Base-by-base conservation (phyloP, 2,113 vertebrate species). In the Rhinichthys klamathensis region DNA sequence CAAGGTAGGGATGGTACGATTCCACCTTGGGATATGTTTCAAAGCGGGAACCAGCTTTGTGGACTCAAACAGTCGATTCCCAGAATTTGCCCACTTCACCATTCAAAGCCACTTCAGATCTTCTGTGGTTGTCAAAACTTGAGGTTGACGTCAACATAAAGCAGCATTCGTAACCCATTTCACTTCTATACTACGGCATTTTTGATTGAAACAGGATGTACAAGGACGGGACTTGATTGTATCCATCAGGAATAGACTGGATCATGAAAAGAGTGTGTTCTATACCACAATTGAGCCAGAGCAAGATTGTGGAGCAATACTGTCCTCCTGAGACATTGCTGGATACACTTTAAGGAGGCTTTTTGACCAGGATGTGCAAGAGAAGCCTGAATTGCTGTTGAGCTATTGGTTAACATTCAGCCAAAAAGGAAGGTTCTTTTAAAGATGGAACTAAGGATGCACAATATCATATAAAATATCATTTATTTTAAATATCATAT, bases 41-140 rank as follows among this genome's bases (percentile, higher is more conserved):
- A 83, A 85, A 72, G 79, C 54, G 30, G 12, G 35, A 54, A 74
- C 15, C 21, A 27, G 60, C 32, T 84, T 79, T 85, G 70, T 75
- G 76, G 46, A 80, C 70, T 80, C 60, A 67, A 80, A 85, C 41
- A 4, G 32, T 70, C 38, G 35, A 83, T 78, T 73, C 56, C 72
- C 30, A 65, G 83, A 46, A 63, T 85, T 73, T 73, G 23, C 69
- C 27, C 67, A 83, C 30, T 80, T 46, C 63, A 80, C 41, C 65
- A 72, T 63, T 88, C 74, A 44, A 38, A 6, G 73, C 56, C 56
- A 81, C 35, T 32, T 58, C 23, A 80, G 38, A 23, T 32, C 86
- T 76, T 72, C 58, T 30, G 30, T 51, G 78, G 21, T 15, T 27
- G n/a, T 11, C 46, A 69, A 49, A 69, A 41, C 41, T 30, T 1